These are phyloP conservation scores for Limnothrissa miodon DNA, from an alignment of 2,113 vertebrate species.

Conservation along the genomic window DNA sequence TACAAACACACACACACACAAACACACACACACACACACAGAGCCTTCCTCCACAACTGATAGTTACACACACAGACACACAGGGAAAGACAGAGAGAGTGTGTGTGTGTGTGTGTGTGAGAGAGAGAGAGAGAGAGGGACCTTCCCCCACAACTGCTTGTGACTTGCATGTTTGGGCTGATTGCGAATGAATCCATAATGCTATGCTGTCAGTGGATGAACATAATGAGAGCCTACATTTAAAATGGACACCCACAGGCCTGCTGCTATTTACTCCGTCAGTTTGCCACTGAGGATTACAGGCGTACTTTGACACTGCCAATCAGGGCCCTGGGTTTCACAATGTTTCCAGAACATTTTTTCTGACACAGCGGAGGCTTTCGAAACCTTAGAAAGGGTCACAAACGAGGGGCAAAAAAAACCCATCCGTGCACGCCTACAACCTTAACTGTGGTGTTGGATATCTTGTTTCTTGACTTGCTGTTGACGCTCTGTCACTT, in stretches of 20 bases:
- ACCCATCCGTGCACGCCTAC: not conserved
- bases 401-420: not conserved
- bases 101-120: too few species aligned
- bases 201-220: not conserved
- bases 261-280: not conserved
- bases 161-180: not conserved
- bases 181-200: slow-evolving; percentile 10
- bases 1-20: not conserved
- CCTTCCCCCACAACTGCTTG: not conserved
- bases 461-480: not conserved
- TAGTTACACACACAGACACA: not conserved
- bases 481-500: not conserved
- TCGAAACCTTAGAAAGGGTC: not conserved
- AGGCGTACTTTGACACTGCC: not conserved
- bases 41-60: not conserved
- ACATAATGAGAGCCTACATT: slow-evolving; percentile 4
- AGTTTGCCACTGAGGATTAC: not conserved
- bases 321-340: not conserved
- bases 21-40: not conserved
- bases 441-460: not conserved
- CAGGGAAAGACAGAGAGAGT: too few species aligned
- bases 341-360: not conserved
- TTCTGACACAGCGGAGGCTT: not conserved
- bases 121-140: too few species aligned
- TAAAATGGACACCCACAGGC: slow-evolving; percentile 15